phyloP scores from a whole-genome alignment of 2,797 vertebrate genomes.

The Leuciscus waleckii region DNA sequence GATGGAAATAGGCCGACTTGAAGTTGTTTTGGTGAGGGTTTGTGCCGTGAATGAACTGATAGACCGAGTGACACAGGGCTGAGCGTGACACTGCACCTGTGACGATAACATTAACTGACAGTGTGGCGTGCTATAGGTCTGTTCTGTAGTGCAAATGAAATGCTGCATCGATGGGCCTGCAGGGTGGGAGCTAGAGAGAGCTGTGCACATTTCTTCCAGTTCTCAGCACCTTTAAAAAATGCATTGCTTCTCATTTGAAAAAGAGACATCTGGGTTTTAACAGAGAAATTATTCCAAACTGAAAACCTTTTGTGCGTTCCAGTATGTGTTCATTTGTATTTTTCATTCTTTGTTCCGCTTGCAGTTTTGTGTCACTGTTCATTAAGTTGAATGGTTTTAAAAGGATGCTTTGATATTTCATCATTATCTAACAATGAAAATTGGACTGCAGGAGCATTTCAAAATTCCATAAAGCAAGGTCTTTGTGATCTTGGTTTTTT shows the following conservation, averaged over 20 bases:
- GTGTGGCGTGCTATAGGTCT: constrained; percentile 26
- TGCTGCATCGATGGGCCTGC: constrained; percentile 8
- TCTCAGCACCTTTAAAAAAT: constrained; percentile 46
- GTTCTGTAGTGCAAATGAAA: constrained; percentile 52
- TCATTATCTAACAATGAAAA: constrained; percentile 7
- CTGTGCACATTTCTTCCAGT: constrained; percentile 27
- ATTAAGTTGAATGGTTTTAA: constrained; percentile 19
- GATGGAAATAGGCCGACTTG: constrained; percentile 21
- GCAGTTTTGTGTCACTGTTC: constrained; percentile 30
- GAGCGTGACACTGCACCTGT: constrained; percentile 32
- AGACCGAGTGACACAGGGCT: background rate
- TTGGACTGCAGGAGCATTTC: background rate
- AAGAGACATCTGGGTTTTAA: constrained; percentile 31
- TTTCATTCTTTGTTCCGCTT: constrained; percentile 25
- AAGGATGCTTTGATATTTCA: constrained; percentile 26
- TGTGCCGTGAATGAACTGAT: constrained; percentile 11
- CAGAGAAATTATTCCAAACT: constrained; percentile 60
- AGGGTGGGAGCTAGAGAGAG: constrained; percentile 10
- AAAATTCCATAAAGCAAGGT: constrained; percentile 11
- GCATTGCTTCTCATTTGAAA: constrained; percentile 38
- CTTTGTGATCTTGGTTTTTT: constrained; percentile 17
- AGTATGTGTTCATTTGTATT: constrained; percentile 27
- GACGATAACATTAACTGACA: constrained; percentile 53
- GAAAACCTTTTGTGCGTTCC: constrained; percentile 51
- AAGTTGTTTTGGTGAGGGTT: background rate